Percentiles rank a stretch among this genome's conserved stretches.
Evolutionary conservation across 2,888 invertebrate genomes (phyloP).

Genomic region (Scrobipalpa atriplicella): DNA sequence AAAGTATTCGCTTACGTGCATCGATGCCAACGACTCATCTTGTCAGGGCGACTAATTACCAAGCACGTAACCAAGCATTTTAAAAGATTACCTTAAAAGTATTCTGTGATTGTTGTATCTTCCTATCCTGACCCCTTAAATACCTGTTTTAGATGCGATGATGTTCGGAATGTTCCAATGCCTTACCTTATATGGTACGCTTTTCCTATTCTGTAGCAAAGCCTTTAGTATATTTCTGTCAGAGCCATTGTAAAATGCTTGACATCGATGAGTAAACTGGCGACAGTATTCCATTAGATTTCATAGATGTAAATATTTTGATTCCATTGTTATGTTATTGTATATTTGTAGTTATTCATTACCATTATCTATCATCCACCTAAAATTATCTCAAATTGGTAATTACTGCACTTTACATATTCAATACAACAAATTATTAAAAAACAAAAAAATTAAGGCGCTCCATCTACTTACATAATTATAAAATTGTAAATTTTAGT

Average conservation of each 20-base stretch:
- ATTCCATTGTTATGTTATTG: not conserved
- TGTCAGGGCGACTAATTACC: too few species aligned
- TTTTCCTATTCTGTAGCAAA: not conserved
- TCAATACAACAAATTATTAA: conserved; percentile 4
- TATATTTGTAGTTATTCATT: not conserved
- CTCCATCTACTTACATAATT: not conserved
- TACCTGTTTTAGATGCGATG: conserved; percentile 9
- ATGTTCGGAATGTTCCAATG: not conserved
- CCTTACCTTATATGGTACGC: conserved; percentile 5
- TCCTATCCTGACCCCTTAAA: not conserved
- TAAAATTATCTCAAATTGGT: not conserved
- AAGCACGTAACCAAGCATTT: too few species aligned
- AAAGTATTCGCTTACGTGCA: too few species aligned
- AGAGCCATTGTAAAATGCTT: too few species aligned
- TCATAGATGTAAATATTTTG: too few species aligned
- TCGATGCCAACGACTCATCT: too few species aligned
- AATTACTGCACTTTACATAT: not conserved
- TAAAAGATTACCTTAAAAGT: not conserved
- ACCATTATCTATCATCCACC: not conserved
- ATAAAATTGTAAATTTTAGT: not conserved
- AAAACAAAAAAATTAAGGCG: not conserved
- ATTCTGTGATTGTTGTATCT: not conserved
- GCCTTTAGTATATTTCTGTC: too few species aligned
- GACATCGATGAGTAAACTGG: too few species aligned
- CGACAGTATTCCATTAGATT: too few species aligned